Percentiles rank a stretch among this genome's conserved stretches.
Evolutionary conservation across 1,140 invertebrate species (phyloP).

Genomic region (Pogonognathellus flavescens): DNA sequence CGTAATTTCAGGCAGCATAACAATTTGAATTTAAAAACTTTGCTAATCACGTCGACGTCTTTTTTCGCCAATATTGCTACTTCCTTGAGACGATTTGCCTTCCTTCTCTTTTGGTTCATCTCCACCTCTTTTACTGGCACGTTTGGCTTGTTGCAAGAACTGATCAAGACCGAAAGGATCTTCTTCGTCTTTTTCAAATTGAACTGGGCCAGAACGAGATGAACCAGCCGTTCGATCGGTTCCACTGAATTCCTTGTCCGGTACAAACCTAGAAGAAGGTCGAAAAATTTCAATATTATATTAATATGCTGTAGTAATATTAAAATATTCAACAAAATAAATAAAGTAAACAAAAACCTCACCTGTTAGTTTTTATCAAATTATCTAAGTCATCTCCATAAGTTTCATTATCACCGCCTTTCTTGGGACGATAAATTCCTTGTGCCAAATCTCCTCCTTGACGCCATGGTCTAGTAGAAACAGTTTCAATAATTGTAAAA

Average conservation of each 20-base stretch:
- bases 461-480: conserved; percentile 78
- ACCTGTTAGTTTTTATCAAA: conserved; percentile 89
- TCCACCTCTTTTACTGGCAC: conserved; percentile 74
- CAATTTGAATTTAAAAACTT: too few relatives aligned
- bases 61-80: conserved; percentile 67
- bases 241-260: conserved; percentile 96
- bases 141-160: conserved; percentile 97
- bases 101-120: conserved; percentile 68
- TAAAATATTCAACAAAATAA: neutral
- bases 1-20: too few relatives aligned
- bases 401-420: conserved; percentile 89
- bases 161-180: conserved; percentile 98
- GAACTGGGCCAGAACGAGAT: conserved; percentile 90
- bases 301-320: neutral
- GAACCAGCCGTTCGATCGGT: conserved; percentile 78
- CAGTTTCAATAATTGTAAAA: neutral
- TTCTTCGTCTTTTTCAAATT: conserved; percentile 93
- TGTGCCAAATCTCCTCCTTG: conserved; percentile 85
- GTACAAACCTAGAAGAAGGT: conserved; percentile 82
- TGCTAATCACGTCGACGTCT: conserved; percentile 66
- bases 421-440: conserved; percentile 91
- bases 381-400: conserved; percentile 90
- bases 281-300: neutral
- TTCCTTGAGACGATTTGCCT: conserved; percentile 57
- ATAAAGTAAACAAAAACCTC: neutral